Evolutionary conservation across 2,113 vertebrate genomes (phyloP).

Genomic region (Irena cyanogastra): DNA sequence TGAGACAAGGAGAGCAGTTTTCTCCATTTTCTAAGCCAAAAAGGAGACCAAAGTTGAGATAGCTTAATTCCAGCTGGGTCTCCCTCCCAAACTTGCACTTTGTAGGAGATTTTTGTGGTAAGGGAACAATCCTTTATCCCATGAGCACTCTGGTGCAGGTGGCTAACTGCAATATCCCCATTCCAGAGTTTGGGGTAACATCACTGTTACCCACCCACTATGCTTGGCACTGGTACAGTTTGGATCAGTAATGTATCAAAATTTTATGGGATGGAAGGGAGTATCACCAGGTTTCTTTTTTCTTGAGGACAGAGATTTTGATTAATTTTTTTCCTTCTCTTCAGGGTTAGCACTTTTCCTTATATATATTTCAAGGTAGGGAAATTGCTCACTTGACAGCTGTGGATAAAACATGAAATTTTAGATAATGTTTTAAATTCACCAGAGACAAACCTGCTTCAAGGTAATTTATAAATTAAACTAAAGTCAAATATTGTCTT

Average conservation of each 20-base stretch:
- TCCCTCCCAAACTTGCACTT: not conserved
- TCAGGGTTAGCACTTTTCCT: not conserved
- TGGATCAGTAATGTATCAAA: not conserved
- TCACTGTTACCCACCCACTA: not conserved
- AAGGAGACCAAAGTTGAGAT: not conserved
- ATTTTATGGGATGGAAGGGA: not conserved
- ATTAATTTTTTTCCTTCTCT: not conserved
- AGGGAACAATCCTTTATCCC: not conserved
- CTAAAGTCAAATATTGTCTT: constrained; percentile 38
- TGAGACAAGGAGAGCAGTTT: not conserved
- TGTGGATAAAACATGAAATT: constrained; percentile 35
- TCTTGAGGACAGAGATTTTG: not conserved
- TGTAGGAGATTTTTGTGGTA: not conserved
- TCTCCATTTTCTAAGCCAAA: not conserved
- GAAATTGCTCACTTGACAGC: constrained; percentile 19
- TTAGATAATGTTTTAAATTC: constrained; percentile 20
- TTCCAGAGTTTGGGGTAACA: not conserved
- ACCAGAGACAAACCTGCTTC: constrained; percentile 12
- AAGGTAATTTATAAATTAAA: constrained; percentile 58
- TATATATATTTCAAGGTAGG: not conserved
- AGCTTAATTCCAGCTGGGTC: not conserved
- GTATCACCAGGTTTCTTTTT: not conserved
- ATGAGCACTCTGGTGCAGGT: not conserved
- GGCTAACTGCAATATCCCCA: not conserved
- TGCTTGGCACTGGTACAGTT: not conserved